Base-by-base conservation (phyloP, 1,140 invertebrate species). In the Epicauta chinensis region DNA sequence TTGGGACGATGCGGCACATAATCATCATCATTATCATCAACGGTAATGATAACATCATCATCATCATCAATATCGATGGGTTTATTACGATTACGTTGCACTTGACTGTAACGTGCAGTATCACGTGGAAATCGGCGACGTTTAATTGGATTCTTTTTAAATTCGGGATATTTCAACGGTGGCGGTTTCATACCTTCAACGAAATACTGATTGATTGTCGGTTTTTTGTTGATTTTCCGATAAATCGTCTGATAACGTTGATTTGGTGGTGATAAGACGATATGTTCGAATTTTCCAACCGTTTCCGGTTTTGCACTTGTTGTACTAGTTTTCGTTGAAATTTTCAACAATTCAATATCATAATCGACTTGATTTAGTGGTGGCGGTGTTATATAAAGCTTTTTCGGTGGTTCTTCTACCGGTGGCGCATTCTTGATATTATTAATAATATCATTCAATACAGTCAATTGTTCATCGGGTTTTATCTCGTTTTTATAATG, bases 401-500 rank as follows among this genome's bases (percentile, higher is more conserved):
- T 41, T 45, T 41, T 58, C 53, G 15, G 44, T 16, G 41, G 36
- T 16, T 30, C 40, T 13, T 34, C 11, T 30, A 30, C 4, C 16
- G 6, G 16, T 7, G 23, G 7, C 10, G 50, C 53, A 53, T 60
- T 65, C 34, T 59, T 60, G 10, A 71, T 71, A 41, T 69, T 68
- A 32, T 71, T 71, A 31, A 71, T 55, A 12, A 71, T 53, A 51
- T 71, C 69, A 11, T 63, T 58, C 35, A 69, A 69, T 10, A 71
- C 67, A 34, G 63, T 65, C 6, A 69, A 42, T 51, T 71, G 69
- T 53, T 71, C 69, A 34, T 51, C 62, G 7, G 67, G 66, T 53
- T 68, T 68, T 7, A 69, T 71, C 31, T 71, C 64, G 11, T 67
- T 58, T 53, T 70, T 70, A 39, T 70, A 70, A 37, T 62, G 63